These are phyloP conservation scores for Dichetophora obliterata DNA, from an alignment of 2,888 invertebrate genomes.

Conservation along the genomic window DNA sequence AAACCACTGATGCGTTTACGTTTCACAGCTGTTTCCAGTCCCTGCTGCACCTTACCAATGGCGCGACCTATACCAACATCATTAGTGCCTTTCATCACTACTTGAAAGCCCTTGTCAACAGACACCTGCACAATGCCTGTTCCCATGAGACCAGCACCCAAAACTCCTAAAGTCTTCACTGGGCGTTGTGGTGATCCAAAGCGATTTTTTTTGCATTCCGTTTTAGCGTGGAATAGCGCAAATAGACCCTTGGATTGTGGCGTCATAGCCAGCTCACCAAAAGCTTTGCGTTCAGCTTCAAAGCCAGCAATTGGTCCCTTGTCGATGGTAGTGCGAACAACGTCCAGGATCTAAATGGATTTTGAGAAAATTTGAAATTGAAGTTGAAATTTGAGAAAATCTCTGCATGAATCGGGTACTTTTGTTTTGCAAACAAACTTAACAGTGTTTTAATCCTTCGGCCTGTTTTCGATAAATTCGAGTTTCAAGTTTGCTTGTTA, in stretches of 20 bases:
- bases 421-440: no score
- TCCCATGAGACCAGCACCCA: conserved; percentile 98
- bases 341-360: conserved; percentile 80
- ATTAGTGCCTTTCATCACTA: conserved; percentile 92
- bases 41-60: conserved; percentile 89
- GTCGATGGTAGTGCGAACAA: conserved; percentile 87
- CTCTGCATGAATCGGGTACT: no score
- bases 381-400: no score
- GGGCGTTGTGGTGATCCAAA: conserved; percentile 88
- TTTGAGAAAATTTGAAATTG: no score
- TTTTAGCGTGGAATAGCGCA: conserved; percentile 95
- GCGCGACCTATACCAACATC: conserved; percentile 87
- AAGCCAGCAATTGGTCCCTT: conserved; percentile 86
- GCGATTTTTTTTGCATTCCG: conserved; percentile 97
- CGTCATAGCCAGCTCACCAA: conserved; percentile 92
- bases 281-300: conserved; percentile 88
- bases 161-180: conserved; percentile 84
- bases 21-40: conserved; percentile 85
- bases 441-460: no score
- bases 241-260: conserved; percentile 93
- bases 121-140: conserved; percentile 98
- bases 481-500: no score
- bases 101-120: conserved; percentile 92
- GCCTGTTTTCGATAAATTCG: no score
- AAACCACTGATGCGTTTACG: conserved; percentile 82